Conservation (phyloP, 2,113 vertebrate species). For the Glareola pratincola region DNA sequence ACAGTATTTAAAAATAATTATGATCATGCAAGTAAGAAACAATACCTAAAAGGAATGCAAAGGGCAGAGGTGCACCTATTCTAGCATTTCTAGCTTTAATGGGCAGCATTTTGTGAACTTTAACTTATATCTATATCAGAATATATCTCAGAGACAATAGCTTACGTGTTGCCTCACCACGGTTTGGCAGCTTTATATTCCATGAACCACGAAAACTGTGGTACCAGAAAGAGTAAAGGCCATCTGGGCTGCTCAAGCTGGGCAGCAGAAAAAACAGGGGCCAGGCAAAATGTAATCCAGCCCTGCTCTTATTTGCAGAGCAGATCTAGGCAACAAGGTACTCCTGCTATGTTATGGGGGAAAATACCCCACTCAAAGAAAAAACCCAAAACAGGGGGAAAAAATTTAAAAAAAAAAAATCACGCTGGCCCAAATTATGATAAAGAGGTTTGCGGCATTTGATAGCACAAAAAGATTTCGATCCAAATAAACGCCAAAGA, state of each 20-base stretch:
- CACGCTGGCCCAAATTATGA: background rate
- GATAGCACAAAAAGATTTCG: background rate
- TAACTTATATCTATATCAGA: background rate
- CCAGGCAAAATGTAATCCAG: background rate
- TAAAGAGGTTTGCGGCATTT: background rate
- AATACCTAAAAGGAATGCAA: background rate
- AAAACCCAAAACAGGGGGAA: background rate
- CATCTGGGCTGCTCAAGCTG: background rate
- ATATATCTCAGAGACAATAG: background rate
- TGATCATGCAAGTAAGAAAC: background rate
- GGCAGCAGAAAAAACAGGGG: background rate
- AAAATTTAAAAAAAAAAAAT: background rate
- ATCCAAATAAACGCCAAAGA: background rate
- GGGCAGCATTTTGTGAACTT: background rate
- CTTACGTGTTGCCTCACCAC: background rate
- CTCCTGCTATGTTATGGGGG: background rate
- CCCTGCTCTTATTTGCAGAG: background rate
- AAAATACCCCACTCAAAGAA: background rate
- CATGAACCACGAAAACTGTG: background rate
- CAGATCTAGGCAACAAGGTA: background rate
- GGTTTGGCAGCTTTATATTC: background rate
- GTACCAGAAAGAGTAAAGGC: background rate
- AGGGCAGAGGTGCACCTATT: background rate
- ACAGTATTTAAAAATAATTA: background rate
- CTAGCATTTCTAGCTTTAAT: background rate